These are phyloP conservation scores for Coilia nasus DNA, from an alignment of 2,797 vertebrate genomes.

Conservation along the genomic window DNA sequence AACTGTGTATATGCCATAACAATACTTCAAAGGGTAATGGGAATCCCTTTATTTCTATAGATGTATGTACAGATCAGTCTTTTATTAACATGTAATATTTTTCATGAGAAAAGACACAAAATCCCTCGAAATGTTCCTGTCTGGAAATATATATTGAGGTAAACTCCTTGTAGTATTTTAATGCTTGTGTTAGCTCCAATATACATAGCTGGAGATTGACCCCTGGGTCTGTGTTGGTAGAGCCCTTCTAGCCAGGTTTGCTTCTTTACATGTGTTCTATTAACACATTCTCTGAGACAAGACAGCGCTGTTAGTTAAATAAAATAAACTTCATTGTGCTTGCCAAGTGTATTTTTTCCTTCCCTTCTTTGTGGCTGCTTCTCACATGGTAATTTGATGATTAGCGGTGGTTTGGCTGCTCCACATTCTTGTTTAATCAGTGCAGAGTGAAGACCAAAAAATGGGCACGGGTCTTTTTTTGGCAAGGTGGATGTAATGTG, in stretches of 20 bases:
- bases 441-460: background rate
- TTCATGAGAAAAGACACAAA: background rate
- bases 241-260: background rate
- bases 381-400: background rate
- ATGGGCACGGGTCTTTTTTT: background rate
- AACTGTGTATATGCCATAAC: background rate
- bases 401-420: background rate
- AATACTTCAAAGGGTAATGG: background rate
- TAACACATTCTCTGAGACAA: background rate
- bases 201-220: constrained; percentile 15
- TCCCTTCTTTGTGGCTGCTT: background rate
- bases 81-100: background rate
- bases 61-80: background rate
- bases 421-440: constrained; percentile 20
- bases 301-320: background rate
- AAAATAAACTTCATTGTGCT: background rate
- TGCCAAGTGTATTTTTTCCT: background rate
- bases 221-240: background rate
- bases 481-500: constrained; percentile 13
- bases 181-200: constrained; percentile 12
- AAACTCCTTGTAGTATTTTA: background rate
- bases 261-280: background rate
- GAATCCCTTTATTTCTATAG: background rate
- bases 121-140: background rate
- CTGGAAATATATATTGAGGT: background rate